phyloP scores from a whole-genome alignment of 2,888 invertebrate genomes.

The Magallana nippona region DNA sequence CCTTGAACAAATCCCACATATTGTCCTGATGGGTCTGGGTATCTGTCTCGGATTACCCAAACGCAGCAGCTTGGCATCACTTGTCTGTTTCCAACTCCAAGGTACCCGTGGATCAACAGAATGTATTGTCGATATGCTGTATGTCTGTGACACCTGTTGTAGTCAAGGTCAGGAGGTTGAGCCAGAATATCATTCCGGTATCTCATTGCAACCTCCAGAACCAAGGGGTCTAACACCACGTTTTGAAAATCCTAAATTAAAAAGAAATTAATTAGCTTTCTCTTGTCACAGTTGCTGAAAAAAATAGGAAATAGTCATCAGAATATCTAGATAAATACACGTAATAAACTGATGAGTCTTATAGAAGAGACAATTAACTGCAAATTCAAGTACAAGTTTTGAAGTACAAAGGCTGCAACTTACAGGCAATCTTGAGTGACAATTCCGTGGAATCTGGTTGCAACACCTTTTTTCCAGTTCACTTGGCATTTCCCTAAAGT shows the following conservation, averaged over 20 bases:
- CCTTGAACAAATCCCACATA: constrained; percentile 50
- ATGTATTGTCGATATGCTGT: constrained; percentile 55
- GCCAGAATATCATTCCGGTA: constrained; percentile 47
- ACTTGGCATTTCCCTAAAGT: constrained; percentile 38
- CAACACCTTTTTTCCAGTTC: constrained; percentile 37
- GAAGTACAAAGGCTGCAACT: background rate
- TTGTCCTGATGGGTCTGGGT: constrained; percentile 21
- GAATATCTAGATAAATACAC: too few species aligned
- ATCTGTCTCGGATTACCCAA: constrained; percentile 51
- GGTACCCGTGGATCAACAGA: constrained; percentile 52
- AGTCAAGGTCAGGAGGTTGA: constrained; percentile 28
- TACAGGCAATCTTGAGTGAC: constrained; percentile 39
- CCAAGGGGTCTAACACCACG: constrained; percentile 48
- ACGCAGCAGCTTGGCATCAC: constrained; percentile 57
- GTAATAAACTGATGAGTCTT: too few species aligned
- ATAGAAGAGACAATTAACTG: too few species aligned
- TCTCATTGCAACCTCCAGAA: constrained; percentile 40
- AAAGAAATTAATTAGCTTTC: background rate
- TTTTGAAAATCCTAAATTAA: constrained; percentile 46
- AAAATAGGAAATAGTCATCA: too few species aligned
- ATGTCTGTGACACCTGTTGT: constrained; percentile 49
- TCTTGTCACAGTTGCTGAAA: too few species aligned
- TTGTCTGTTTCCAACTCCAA: constrained; percentile 50
- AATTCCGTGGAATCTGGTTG: constrained; percentile 6
- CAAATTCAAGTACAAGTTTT: too few species aligned